Evolutionary conservation across 2,888 invertebrate genomes (phyloP), one percentile per base, ranked within the genome.

Genomic region (Adelphocoris suturalis): DNA sequence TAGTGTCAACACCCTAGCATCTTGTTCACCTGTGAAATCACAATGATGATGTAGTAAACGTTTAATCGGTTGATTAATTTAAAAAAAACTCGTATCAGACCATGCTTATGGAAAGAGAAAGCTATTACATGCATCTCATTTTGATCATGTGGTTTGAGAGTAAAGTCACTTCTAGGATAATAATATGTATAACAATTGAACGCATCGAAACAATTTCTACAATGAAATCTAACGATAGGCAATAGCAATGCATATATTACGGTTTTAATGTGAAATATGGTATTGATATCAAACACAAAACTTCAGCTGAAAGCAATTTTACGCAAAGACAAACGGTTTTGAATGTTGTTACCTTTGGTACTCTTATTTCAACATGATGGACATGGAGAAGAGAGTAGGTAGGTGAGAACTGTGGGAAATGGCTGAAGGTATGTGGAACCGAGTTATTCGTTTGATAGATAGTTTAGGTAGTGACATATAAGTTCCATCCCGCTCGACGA

Each of bases 1-100:
- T 93, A 99, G 94, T 89, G 98, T 98, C 93, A 98, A 95, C 91
- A 98, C 98, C 93, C 97, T 96, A 92, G 96, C 97, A 95, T 98
- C 97, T 94, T 97, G 97, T 94, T 97, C 97, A 96, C 97, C 97
- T 97, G 95, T 93, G 95, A 75, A 86, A 46, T 23, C 3, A 85
- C 27, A 23, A 9, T 68, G 12, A 23, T 23, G 7, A 2, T 57
- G 14, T 57, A 16, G 23, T 68, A 68, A 7, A 52, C 52, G 16
- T 12, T 68, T 23, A 7, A 68, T 68, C 13, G 4, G 11, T 7
- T 14, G 11, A 3, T 46, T 19, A n/a, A 80, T 47, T 0, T 3
- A 47, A 37, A 37, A 76, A 76, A n/a, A n/a, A n/a, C 23, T 14
- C 46, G 2, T 3, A 80, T 13, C 27, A 68, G 9, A 19, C 19